Percentiles rank a stretch among this genome's conserved stretches.
Conservation (phyloP, 2,888 invertebrate genomes). For the Diloba caeruleocephala region DNA sequence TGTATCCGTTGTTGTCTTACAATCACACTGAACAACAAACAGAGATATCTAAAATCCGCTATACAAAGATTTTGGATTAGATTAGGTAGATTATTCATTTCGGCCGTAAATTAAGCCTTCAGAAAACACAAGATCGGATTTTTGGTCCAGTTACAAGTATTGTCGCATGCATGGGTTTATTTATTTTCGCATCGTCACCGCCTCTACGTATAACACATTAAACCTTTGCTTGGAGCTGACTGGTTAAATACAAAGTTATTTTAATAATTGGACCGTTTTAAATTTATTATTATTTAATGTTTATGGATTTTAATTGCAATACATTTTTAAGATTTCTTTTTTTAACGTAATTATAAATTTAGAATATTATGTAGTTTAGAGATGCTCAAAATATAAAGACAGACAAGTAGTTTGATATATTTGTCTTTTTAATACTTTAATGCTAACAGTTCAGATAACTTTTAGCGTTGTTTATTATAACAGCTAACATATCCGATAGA, state of each 20-base stretch:
- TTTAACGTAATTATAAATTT: slow-evolving; percentile 54
- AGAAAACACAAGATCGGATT: too few species aligned
- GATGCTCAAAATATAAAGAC: slow-evolving; percentile 80
- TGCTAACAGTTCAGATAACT: slow-evolving; percentile 45
- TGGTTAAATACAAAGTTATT: slow-evolving; percentile 36
- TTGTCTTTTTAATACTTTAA: slow-evolving; percentile 52
- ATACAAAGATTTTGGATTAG: too few species aligned
- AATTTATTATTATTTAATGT: slow-evolving; percentile 58
- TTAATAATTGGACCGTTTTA: slow-evolving; percentile 46
- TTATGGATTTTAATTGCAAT: slow-evolving; percentile 65
- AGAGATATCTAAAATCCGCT: too few species aligned
- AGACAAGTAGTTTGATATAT: slow-evolving; percentile 63
- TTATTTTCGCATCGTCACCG: too few species aligned
- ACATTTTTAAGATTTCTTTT: slow-evolving; percentile 59
- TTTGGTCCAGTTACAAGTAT: too few species aligned
- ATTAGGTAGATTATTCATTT: too few species aligned
- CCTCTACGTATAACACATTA: neutral
- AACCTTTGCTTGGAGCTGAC: slow-evolving; percentile 57
- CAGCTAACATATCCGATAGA: too few species aligned
- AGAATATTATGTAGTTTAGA: slow-evolving; percentile 62
- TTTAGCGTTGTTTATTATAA: slow-evolving; percentile 40
- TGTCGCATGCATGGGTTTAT: too few species aligned
- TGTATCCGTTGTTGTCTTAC: too few species aligned
- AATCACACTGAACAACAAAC: too few species aligned
- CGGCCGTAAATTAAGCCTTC: too few species aligned